These are phyloP conservation scores for Polylopha cassiicola DNA, from an alignment of 2,888 invertebrate species.

Conservation along the genomic window DNA sequence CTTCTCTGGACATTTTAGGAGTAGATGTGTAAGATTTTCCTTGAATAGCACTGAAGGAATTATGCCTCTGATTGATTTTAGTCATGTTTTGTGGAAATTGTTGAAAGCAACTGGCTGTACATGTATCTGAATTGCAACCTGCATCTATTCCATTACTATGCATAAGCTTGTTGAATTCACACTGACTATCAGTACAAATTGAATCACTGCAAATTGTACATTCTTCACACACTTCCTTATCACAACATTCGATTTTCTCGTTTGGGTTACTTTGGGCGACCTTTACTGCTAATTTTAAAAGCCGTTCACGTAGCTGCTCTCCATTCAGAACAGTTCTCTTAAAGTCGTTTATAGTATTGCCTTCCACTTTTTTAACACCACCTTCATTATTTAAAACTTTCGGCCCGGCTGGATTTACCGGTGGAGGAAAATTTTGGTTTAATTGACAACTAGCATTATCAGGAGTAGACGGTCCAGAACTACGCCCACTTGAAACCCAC, in stretches of 20 bases:
- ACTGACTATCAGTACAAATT: slow-evolving; percentile 72
- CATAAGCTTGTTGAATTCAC: slow-evolving; percentile 69
- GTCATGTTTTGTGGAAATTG: slow-evolving; percentile 45
- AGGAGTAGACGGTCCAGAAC: slow-evolving; percentile 80
- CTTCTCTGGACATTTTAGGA: slow-evolving; percentile 49
- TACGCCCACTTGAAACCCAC: slow-evolving; percentile 89
- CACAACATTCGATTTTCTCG: slow-evolving; percentile 74
- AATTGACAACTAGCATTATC: slow-evolving; percentile 75
- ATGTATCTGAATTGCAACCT: slow-evolving; percentile 65
- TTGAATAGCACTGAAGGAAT: slow-evolving; percentile 69
- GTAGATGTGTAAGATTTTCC: slow-evolving; percentile 54
- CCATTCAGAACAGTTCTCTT: slow-evolving; percentile 77
- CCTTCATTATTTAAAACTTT: slow-evolving; percentile 47
- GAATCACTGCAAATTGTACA: slow-evolving; percentile 73
- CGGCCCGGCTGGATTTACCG: slow-evolving; percentile 45
- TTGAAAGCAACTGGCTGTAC: slow-evolving; percentile 62
- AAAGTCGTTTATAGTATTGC: slow-evolving; percentile 62
- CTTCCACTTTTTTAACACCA: slow-evolving; percentile 40
- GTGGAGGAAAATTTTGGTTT: slow-evolving; percentile 63
- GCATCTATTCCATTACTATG: slow-evolving; percentile 65
- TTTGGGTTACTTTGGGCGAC: slow-evolving; percentile 60
- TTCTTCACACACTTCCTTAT: slow-evolving; percentile 71
- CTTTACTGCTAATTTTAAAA: slow-evolving; percentile 79
- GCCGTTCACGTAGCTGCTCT: slow-evolving; percentile 80
- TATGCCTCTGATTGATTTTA: slow-evolving; percentile 65